phyloP scores from a whole-genome alignment of 2,113 vertebrate species.

The Thunnus maccoyii region DNA sequence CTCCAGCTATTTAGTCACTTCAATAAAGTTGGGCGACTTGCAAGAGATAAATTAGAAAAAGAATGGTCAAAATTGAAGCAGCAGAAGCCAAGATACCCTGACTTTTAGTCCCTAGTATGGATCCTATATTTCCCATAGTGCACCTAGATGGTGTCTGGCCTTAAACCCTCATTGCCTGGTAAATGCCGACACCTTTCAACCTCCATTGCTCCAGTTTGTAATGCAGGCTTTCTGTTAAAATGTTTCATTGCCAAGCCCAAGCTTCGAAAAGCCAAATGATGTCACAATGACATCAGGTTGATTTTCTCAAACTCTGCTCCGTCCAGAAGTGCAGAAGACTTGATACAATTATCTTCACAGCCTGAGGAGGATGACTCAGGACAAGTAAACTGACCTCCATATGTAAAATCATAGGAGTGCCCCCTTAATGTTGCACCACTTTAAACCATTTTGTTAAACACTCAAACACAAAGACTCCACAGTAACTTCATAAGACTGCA shows the following conservation, averaged over 20 bases:
- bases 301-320: too few relatives aligned
- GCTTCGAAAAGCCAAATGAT: too few relatives aligned
- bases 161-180: too few relatives aligned
- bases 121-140: not conserved
- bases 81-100: too few relatives aligned
- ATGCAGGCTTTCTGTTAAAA: not conserved
- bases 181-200: not conserved
- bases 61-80: too few relatives aligned
- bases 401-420: not conserved
- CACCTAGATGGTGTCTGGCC: too few relatives aligned
- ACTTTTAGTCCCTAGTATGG: not conserved
- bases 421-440: not conserved
- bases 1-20: too few relatives aligned
- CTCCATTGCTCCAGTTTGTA: not conserved
- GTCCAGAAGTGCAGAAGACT: not conserved
- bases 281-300: too few relatives aligned
- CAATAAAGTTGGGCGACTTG: too few relatives aligned
- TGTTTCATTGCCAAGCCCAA: too few relatives aligned
- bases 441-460: conserved; percentile 2
- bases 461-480: not conserved
- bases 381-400: not conserved
- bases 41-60: too few relatives aligned
- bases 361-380: not conserved
- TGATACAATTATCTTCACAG: too few relatives aligned
- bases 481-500: not conserved